A percentile compares a stretch with the other conserved stretches of the same genome.
phyloP scores from a whole-genome alignment of 2,113 vertebrate species.

The Prunella fulvescens region DNA sequence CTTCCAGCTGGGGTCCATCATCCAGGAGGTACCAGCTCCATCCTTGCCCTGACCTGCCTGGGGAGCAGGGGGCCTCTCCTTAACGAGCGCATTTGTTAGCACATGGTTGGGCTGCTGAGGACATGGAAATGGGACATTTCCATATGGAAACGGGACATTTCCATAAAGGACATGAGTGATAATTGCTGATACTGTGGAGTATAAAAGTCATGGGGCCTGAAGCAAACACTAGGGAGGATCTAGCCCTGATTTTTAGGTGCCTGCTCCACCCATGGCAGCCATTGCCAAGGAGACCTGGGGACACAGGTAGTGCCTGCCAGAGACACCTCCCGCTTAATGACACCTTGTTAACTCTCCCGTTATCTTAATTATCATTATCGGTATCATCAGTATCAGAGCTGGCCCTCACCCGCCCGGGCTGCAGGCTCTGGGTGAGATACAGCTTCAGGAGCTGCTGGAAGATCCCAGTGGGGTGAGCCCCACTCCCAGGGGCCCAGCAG shows the following conservation, averaged over 20 bases:
- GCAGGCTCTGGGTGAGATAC: accelerated
- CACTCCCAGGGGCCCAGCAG: accelerated
- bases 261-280: not conserved
- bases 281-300: not conserved
- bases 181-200: not conserved
- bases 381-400: not conserved
- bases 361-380: not conserved
- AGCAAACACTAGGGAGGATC: not conserved
- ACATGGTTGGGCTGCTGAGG: not conserved
- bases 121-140: not conserved
- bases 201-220: not conserved
- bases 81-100: not conserved
- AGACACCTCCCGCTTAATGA: not conserved
- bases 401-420: accelerated
- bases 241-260: not conserved
- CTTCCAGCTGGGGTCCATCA: slow-evolving; percentile 82
- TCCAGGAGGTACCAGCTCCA: slow-evolving; percentile 82
- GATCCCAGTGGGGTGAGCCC: not conserved
- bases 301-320: not conserved
- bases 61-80: accelerated
- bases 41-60: not conserved
- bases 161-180: not conserved
- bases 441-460: accelerated
- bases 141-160: not conserved
- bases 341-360: not conserved